Evolutionary conservation across 2,113 vertebrate genomes (phyloP).

Genomic region (Peromyscus maniculatus): DNA sequence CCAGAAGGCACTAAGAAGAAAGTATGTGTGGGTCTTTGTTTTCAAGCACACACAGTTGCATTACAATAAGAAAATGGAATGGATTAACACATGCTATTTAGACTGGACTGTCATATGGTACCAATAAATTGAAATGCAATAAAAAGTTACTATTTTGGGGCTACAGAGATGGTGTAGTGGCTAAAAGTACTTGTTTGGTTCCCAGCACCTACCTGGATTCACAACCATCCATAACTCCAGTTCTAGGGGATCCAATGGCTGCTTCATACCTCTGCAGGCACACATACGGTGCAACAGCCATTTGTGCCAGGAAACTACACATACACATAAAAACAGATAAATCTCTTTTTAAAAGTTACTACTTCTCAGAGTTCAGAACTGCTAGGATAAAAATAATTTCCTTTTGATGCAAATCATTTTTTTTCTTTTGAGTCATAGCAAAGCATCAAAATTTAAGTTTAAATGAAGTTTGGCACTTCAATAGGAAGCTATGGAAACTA

Average conservation of each 20-base stretch:
- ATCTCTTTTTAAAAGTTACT: slow-evolving; percentile 36
- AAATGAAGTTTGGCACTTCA: slow-evolving; percentile 45
- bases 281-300: neutral
- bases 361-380: slow-evolving; percentile 75
- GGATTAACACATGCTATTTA: slow-evolving; percentile 69
- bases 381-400: slow-evolving; percentile 68
- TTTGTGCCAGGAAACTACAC: neutral
- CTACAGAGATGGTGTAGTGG: neutral
- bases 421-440: slow-evolving; percentile 61
- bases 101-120: slow-evolving; percentile 55
- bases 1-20: slow-evolving; percentile 62
- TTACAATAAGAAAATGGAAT: slow-evolving; percentile 80
- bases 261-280: neutral
- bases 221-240: neutral
- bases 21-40: slow-evolving; percentile 69
- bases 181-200: neutral
- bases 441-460: slow-evolving; percentile 38
- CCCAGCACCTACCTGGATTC: neutral
- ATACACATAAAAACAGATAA: neutral
- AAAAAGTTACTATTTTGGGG: slow-evolving; percentile 72
- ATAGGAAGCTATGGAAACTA: slow-evolving; percentile 41
- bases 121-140: slow-evolving; percentile 75
- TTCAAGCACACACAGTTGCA: slow-evolving; percentile 51
- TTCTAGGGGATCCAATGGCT: neutral
- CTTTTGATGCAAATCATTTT: neutral